These are phyloP conservation scores for Scalopus aquaticus DNA, from an alignment of 2,113 vertebrate genomes.

Conservation along the genomic window DNA sequence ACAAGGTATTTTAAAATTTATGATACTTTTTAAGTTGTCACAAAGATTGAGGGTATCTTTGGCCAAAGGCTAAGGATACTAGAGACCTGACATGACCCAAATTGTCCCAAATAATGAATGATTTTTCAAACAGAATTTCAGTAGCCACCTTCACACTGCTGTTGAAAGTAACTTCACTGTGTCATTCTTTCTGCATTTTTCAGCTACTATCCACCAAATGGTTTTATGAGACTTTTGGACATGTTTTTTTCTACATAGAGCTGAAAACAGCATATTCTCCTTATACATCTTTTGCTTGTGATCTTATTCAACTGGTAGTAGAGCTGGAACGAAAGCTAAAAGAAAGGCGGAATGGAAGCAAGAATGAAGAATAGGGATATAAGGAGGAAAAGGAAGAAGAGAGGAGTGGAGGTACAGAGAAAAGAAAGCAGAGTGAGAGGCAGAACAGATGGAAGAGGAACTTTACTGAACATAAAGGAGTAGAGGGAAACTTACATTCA, in stretches of 20 bases:
- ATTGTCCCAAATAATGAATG: neutral
- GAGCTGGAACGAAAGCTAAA: too few species aligned
- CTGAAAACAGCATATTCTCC: neutral
- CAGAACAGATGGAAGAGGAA: neutral
- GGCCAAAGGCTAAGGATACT: neutral
- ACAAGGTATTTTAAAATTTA: neutral
- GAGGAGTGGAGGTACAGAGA: neutral
- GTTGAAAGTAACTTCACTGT: neutral
- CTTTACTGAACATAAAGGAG: neutral
- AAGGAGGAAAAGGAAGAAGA: neutral
- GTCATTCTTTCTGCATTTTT: neutral
- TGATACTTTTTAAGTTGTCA: neutral
- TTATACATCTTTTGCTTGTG: neutral
- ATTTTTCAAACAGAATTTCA: neutral
- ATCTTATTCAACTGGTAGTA: neutral
- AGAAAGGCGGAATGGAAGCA: neutral
- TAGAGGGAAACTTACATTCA: neutral
- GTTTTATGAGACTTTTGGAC: too few species aligned
- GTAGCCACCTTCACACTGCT: neutral
- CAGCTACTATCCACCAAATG: neutral
- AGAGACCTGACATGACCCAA: neutral
- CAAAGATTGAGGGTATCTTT: neutral
- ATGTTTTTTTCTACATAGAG: neutral
- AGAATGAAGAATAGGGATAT: too few species aligned
- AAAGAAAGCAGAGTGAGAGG: neutral